Conservation (phyloP, 1,140 invertebrate genomes). For the Meloidogyne exigua region DNA sequence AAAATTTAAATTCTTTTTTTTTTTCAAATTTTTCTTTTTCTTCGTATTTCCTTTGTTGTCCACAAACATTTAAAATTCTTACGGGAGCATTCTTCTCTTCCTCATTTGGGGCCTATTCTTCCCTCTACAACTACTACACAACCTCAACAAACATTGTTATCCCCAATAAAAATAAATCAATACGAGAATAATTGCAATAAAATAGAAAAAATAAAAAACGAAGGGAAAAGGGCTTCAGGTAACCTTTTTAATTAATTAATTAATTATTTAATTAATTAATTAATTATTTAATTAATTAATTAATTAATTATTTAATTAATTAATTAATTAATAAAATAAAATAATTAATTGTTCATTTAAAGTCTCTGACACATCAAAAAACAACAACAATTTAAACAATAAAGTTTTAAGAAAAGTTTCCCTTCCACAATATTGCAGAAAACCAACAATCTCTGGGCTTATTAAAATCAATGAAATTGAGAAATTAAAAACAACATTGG, state of each 20-base stretch:
- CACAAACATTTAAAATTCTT: slow-evolving; percentile 38
- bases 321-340: background rate
- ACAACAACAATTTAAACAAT: background rate
- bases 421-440: background rate
- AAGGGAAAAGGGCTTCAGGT: slow-evolving; percentile 16
- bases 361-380: background rate
- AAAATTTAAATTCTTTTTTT: background rate
- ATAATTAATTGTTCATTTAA: too few relatives aligned
- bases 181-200: background rate
- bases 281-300: background rate
- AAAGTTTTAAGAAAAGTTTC: background rate
- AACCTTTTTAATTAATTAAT: too few relatives aligned
- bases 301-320: background rate
- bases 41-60: slow-evolving; percentile 40
- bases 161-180: background rate
- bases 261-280: background rate
- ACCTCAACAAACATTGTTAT: background rate
- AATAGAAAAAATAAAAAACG: background rate
- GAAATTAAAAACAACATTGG: background rate
- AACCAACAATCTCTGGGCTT: background rate
- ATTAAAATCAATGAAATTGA: background rate
- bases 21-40: slow-evolving; percentile 36
- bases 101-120: background rate
- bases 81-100: slow-evolving; percentile 21
- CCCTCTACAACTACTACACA: background rate